Conservation (phyloP, 2,797 vertebrate genomes). For the Bovichtus diacanthus region DNA sequence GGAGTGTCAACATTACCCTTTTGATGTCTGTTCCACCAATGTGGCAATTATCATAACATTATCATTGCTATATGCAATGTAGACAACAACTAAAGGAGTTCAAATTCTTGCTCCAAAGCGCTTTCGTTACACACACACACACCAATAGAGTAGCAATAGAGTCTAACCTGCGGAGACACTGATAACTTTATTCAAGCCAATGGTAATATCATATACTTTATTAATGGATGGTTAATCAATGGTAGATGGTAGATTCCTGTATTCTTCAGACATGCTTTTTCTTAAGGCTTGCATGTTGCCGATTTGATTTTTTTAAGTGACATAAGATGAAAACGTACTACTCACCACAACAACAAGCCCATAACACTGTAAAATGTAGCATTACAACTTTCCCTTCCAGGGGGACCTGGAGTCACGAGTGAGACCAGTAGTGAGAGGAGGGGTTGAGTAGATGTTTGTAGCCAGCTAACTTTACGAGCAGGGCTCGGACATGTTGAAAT, state of each 20-base stretch:
- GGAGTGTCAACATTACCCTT: not conserved
- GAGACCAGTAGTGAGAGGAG: constrained; percentile 46
- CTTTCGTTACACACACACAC: not conserved
- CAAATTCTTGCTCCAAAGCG: not conserved
- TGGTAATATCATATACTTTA: not conserved
- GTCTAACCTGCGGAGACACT: not conserved
- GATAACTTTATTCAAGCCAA: not conserved
- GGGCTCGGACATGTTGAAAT: constrained; percentile 78
- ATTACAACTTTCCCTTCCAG: constrained; percentile 23
- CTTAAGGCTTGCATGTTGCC: not conserved
- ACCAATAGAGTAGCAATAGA: not conserved
- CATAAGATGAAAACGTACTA: constrained; percentile 4
- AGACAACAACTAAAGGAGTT: not conserved
- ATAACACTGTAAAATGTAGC: constrained; percentile 10
- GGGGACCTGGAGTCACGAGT: constrained; percentile 45
- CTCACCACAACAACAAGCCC: not conserved
- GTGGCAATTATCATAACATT: not conserved
- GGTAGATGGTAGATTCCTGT: not conserved
- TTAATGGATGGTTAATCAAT: no score
- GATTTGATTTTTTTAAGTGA: constrained; percentile 18
- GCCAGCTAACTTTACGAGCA: constrained; percentile 75
- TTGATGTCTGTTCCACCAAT: not conserved
- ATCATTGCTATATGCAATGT: not conserved
- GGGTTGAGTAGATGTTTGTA: constrained; percentile 52
- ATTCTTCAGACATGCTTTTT: not conserved